These are phyloP conservation scores for Pagetopsis macropterus DNA, from an alignment of 2,797 vertebrate genomes.

Conservation along the genomic window DNA sequence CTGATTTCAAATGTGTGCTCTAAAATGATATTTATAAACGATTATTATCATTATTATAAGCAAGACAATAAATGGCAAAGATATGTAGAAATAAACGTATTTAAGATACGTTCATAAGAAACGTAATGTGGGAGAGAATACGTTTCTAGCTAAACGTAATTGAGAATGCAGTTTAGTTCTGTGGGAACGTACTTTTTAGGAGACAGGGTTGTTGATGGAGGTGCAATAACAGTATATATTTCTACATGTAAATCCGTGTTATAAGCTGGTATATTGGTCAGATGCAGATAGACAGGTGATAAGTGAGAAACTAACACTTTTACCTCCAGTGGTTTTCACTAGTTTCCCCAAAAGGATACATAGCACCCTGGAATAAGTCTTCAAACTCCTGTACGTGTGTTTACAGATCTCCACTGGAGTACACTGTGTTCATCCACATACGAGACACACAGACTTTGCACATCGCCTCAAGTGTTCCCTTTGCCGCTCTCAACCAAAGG, in stretches of 20 bases:
- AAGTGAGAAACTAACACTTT: not conserved
- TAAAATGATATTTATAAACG: no score
- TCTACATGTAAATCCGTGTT: conserved; percentile 4
- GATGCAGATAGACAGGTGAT: conserved; percentile 14
- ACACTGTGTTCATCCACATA: not conserved
- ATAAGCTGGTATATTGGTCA: conserved; percentile 1
- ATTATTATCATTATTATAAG: no score
- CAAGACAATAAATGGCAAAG: no score
- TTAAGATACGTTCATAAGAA: no score
- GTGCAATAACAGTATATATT: not conserved
- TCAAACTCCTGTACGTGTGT: conserved; percentile 1
- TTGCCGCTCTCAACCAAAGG: conserved; percentile 46
- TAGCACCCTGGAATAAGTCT: conserved; percentile 7
- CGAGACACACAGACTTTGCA: conserved; percentile 49
- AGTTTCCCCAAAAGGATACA: not conserved
- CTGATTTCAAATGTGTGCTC: no score
- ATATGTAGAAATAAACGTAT: no score
- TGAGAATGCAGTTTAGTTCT: no score
- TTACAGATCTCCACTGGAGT: not conserved
- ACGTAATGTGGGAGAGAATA: no score
- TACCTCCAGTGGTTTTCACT: conserved; percentile 1
- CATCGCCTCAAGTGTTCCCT: conserved; percentile 55
- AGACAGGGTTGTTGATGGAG: no score
- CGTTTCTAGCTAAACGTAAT: no score
- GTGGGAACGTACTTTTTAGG: no score